Percentiles rank a stretch among this genome's conserved stretches.
phyloP scores from a whole-genome alignment of 1,140 invertebrate genomes.

The Armadillidium nasatum region DNA sequence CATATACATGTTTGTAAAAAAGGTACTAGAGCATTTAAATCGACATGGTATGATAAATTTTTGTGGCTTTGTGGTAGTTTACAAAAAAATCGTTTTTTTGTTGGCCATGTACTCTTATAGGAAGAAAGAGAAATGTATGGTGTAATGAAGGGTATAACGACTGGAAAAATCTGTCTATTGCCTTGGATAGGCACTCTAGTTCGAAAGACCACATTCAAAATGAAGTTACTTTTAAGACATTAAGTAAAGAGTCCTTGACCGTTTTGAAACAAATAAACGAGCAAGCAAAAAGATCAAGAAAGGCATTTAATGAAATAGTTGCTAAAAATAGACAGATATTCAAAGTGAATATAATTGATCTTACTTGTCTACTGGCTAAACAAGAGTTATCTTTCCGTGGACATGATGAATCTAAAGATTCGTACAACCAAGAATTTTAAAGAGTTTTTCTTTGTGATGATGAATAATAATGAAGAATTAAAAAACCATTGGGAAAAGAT shows the following conservation, averaged over 20 bases:
- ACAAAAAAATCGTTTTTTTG: conserved; percentile 20
- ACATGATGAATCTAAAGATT: conserved; percentile 22
- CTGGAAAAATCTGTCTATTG: background rate
- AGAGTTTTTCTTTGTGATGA: conserved; percentile 19
- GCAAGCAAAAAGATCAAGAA: background rate
- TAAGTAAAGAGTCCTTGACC: background rate
- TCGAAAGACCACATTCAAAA: background rate
- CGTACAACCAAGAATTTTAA: conserved; percentile 25
- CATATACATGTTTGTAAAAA: too few relatives aligned
- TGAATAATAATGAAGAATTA: conserved; percentile 22
- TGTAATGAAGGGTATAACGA: background rate
- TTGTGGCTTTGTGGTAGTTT: conserved; percentile 25
- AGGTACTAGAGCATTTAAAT: too few relatives aligned
- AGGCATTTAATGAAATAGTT: background rate
- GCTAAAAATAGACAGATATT: background rate
- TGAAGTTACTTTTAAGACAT: background rate
- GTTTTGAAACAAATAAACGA: background rate
- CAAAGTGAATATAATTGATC: background rate
- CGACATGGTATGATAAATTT: conserved; percentile 23
- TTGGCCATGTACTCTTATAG: conserved; percentile 26
- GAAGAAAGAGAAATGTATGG: conserved; percentile 12
- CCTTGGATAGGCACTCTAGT: background rate
- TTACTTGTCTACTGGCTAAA: conserved; percentile 4
- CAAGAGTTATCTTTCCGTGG: conserved; percentile 18
- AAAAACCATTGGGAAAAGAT: conserved; percentile 27